Base-by-base conservation (phyloP, 1,140 invertebrate species). In the Sycophaga agraensis region DNA sequence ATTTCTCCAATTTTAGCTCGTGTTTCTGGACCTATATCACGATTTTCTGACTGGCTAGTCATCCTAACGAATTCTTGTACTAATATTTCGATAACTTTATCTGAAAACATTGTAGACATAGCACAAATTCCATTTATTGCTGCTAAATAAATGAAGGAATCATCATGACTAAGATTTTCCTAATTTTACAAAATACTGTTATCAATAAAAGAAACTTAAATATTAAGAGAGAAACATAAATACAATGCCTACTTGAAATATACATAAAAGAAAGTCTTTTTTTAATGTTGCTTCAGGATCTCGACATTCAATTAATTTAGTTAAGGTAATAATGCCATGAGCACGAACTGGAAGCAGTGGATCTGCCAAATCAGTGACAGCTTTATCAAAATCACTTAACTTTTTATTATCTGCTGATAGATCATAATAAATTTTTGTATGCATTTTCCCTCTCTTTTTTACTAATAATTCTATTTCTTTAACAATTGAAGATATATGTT, bases 1-100 rank as follows among this genome's bases (percentile, higher is more conserved):
- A 89, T 85, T 83, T 96, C 92, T 6, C 92, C 92, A 46, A 94
- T 73, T 83, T 95, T 95, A 69, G 91, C 84, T 66, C 89, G 77
- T 39, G 88, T 78, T 76, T 89, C 86, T 11, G 83, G 65, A n/a
- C 72, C 65, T 67, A 84, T 78, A 50, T 85, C 83, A 56, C 73
- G 65, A 46, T 72, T 70, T 51, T 67, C 67, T 24, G 54, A 63
- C 22, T 70, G 64, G 51, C 76, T 66, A 46, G 70, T 81, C 77
- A 80, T 71, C 39, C 83, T 73, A 37, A 78, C 76, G 68, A 84
- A 87, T 70, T 90, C 83, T 37, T 85, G 73, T 22, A 87, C 84
- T 17, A 94, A 75, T 24, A 83, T 79, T 61, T 85, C 82, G 21
- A 94, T 75, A 1, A 92, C 83, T 68, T 84, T 83, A 67, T 91